Percentiles rank a stretch among this genome's conserved stretches.
These are phyloP conservation scores for Prunella fulvescens DNA, from an alignment of 2,113 vertebrate genomes.

Conservation along the genomic window DNA sequence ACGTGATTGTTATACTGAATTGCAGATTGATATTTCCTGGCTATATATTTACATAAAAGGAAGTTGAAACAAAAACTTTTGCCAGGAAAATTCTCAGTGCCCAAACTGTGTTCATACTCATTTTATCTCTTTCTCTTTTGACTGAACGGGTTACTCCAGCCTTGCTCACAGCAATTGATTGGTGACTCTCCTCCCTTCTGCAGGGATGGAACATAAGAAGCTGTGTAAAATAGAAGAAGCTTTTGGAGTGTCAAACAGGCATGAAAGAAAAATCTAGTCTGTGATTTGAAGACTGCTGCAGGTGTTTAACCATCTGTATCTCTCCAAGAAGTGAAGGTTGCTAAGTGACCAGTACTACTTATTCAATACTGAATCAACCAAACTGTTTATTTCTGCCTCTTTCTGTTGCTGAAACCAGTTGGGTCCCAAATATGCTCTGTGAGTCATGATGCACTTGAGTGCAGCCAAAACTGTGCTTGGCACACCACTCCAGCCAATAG, in stretches of 20 bases:
- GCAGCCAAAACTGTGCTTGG: not conserved
- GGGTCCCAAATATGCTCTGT: not conserved
- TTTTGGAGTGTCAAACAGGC: not conserved
- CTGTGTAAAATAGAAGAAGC: not conserved
- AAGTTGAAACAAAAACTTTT: not conserved
- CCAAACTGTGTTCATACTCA: not conserved
- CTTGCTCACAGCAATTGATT: not conserved
- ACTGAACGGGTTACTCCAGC: not conserved
- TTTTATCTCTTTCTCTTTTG: not conserved
- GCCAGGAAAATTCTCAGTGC: not conserved
- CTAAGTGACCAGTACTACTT: not conserved
- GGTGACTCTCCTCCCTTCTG: not conserved
- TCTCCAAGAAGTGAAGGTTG: conserved; percentile 9
- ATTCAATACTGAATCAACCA: not conserved
- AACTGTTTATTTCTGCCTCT: not conserved
- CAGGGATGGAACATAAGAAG: not conserved
- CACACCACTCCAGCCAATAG: not conserved
- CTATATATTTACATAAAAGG: not conserved
- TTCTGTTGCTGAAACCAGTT: not conserved
- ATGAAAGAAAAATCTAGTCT: not conserved
- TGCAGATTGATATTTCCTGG: not conserved
- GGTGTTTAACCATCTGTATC: not conserved
- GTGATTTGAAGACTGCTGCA: not conserved
- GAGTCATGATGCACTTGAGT: not conserved
- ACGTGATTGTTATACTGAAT: not conserved